Base-by-base conservation (phyloP, 2,888 invertebrate species). In the Meliscaeva auricollis region DNA sequence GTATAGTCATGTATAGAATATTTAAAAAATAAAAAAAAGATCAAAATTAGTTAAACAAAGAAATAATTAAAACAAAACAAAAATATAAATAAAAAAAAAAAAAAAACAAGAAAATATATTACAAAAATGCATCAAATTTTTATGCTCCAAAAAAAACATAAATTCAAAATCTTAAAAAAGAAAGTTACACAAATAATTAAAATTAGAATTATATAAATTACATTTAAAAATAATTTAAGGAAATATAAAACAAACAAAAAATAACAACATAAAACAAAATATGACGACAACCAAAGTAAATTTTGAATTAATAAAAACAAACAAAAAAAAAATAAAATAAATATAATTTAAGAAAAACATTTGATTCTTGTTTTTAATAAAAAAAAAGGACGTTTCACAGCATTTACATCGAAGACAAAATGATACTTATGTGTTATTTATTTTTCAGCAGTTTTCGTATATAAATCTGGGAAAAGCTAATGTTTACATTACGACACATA, bases 221-320 rank as follows among this genome's bases (percentile, higher is more conserved):
- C 46, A 50, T 66, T 66, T 32, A 48, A 78, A 32, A 15, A 78
- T 72, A 48, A 56, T 58, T 78, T 74, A 73, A 73, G 68, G 41
- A 66, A 54, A 30, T 38, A 74, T 62, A 38, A 73, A 20, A 46
- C 44, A 62, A 69, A 77, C 60, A 13, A 41, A 11, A 77, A 76
- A 38, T 35, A 6, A 82, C 66, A 56, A 56, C 32, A 17, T 46
- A 54, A 48, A 15, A 30, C 15, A 8, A 54, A 54, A 26, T 26
- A 26, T 26, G 26, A 26, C 52, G 26, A 56, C 54, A 56, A 72
- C 70, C 70, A 68, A 79, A 84, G 84, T 80, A 76, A 76, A 70
- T 84, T 84, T 84, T 84, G 84, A 84, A 84, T 72, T 79, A 79
- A 44, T 26, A 69, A 77, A 68, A 72, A 64, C 58, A 66, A 38